A percentile compares a stretch with the other conserved stretches of the same genome.
These are phyloP conservation scores for Vanessa atalanta DNA, from an alignment of 1,140 invertebrate genomes.

Conservation along the genomic window DNA sequence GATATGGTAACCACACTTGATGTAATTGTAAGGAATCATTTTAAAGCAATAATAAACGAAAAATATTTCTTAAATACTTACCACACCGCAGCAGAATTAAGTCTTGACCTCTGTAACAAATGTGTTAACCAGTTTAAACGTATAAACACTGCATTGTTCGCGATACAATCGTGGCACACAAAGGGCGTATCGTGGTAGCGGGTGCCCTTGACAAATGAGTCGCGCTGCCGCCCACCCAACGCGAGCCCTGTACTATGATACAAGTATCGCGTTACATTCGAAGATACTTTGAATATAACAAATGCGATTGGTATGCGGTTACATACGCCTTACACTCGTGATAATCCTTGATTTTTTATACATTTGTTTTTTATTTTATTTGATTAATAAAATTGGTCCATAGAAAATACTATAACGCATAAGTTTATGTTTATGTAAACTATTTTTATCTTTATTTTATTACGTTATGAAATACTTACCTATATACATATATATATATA, in stretches of 20 bases:
- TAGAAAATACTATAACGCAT: too few species aligned
- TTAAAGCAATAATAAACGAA: background rate
- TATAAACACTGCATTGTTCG: slow-evolving; percentile 72
- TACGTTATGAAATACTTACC: too few species aligned
- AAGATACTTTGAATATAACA: slow-evolving; percentile 16
- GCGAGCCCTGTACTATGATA: slow-evolving; percentile 46
- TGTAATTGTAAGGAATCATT: too few species aligned
- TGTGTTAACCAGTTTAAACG: slow-evolving; percentile 69
- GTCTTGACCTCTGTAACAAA: slow-evolving; percentile 59
- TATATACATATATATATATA: too few species aligned
- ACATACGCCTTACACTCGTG: background rate
- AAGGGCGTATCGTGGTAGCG: slow-evolving; percentile 75
- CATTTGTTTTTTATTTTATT: background rate
- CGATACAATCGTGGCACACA: slow-evolving; percentile 58
- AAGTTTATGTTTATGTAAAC: too few species aligned
- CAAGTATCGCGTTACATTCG: slow-evolving; percentile 33
- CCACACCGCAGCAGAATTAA: slow-evolving; percentile 43
- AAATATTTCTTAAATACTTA: background rate
- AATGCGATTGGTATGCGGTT: background rate
- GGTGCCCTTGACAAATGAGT: slow-evolving; percentile 65
- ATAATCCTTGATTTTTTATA: background rate
- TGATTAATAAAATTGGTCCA: too few species aligned
- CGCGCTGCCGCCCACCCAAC: slow-evolving; percentile 59
- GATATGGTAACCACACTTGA: too few species aligned
- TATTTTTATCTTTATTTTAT: too few species aligned